Conservation (phyloP, 2,113 vertebrate species). For the Solenodon paradoxus region DNA sequence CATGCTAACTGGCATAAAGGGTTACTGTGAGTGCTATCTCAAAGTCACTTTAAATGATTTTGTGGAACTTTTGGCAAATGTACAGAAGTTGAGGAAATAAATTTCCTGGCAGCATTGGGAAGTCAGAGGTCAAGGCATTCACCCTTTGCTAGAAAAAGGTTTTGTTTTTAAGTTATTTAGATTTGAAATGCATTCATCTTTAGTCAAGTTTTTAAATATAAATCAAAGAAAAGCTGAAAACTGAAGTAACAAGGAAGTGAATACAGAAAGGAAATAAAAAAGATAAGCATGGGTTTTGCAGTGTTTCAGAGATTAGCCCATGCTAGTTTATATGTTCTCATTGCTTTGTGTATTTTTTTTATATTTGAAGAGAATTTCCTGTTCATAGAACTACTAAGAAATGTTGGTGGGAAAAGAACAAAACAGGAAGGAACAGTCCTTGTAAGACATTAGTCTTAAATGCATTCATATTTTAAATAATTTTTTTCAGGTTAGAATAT, state of each 20-base stretch:
- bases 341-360: neutral
- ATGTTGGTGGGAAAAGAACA: neutral
- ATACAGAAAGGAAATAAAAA: neutral
- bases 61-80: neutral
- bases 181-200: neutral
- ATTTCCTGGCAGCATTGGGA: neutral
- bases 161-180: neutral
- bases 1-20: neutral
- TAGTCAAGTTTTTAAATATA: neutral
- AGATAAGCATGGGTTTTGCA: neutral
- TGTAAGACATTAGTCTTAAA: too few species aligned
- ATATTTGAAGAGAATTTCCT: neutral
- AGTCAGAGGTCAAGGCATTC: neutral
- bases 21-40: neutral
- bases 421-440: neutral
- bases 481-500: neutral
- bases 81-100: neutral
- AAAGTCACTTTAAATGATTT: neutral
- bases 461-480: too few species aligned
- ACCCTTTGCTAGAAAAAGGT: neutral
- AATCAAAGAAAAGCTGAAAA: slow-evolving; percentile 14
- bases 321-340: neutral
- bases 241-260: neutral
- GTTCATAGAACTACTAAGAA: neutral
- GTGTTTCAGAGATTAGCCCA: neutral